These are phyloP conservation scores for Boloria euphrosyne DNA, from an alignment of 2,888 invertebrate species.

Conservation along the genomic window DNA sequence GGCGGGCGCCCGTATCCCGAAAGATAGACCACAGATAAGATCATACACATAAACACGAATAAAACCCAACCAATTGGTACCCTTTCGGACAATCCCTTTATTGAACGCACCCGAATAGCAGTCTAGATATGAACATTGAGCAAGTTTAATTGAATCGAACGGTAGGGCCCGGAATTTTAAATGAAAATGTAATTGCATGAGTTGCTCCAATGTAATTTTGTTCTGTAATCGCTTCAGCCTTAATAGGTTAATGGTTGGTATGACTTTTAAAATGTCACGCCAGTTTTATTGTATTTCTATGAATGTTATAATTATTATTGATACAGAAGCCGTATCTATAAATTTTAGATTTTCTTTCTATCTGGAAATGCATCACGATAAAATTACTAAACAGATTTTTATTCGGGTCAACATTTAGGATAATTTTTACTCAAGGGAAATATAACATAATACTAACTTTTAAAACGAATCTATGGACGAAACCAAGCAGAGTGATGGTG, in stretches of 20 bases:
- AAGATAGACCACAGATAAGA: constrained; percentile 71
- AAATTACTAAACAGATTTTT: no score
- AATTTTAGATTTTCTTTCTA: no score
- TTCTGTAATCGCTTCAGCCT: constrained; percentile 36
- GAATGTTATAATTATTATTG: neutral
- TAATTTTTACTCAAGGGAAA: no score
- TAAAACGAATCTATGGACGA: neutral
- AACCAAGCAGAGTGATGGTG: neutral
- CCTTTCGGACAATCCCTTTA: constrained; percentile 63
- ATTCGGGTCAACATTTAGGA: no score
- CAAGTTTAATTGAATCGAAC: constrained; percentile 72
- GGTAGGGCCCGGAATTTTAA: constrained; percentile 65
- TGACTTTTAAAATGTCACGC: constrained; percentile 19
- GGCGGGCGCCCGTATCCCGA: constrained; percentile 69
- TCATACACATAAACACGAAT: constrained; percentile 72
- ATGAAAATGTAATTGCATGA: constrained; percentile 48
- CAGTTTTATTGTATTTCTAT: neutral
- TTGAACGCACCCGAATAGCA: constrained; percentile 53
- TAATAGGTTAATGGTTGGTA: constrained; percentile 32
- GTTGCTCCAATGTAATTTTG: constrained; percentile 38
- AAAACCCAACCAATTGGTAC: constrained; percentile 66
- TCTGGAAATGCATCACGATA: no score
- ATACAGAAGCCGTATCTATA: no score
- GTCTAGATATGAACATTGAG: constrained; percentile 63
- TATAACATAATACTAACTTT: no score